Conservation (phyloP, 2,888 invertebrate genomes). For the Prenolepis imparis region DNA sequence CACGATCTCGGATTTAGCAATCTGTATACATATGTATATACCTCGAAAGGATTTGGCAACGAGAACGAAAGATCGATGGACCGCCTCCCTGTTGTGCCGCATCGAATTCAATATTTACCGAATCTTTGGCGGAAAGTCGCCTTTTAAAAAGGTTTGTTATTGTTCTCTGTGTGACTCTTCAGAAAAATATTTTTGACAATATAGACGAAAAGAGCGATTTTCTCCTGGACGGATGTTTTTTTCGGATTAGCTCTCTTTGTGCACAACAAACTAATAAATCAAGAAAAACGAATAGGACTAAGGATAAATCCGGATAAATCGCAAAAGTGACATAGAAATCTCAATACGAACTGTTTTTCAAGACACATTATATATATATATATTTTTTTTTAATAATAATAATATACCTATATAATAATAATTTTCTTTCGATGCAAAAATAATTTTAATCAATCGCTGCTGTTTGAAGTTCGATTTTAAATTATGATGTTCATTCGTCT, state of each 20-base stretch:
- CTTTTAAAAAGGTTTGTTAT: not conserved
- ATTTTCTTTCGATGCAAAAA: not conserved
- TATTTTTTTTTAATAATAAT: too few relatives aligned
- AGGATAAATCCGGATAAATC: not conserved
- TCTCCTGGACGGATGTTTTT: not conserved
- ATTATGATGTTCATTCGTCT: too few relatives aligned
- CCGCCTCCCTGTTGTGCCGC: slow-evolving; percentile 12
- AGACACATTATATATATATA: too few relatives aligned
- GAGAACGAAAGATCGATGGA: slow-evolving; percentile 44
- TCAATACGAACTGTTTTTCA: not conserved
- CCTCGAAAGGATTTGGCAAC: slow-evolving; percentile 57
- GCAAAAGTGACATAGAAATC: not conserved
- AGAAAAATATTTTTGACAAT: not conserved
- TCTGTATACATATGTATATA: slow-evolving; percentile 13
- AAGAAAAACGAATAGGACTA: not conserved
- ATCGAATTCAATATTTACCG: slow-evolving; percentile 50
- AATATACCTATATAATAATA: too few relatives aligned
- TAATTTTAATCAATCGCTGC: too few relatives aligned
- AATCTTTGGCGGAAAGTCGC: not conserved
- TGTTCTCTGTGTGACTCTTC: not conserved
- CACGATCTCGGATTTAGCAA: slow-evolving; percentile 46
- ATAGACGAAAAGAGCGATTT: not conserved
- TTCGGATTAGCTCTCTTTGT: not conserved
- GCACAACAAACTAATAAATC: not conserved
- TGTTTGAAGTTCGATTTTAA: too few relatives aligned